Base-by-base conservation (phyloP, 2,888 invertebrate species). In the Trichogramma evanescens region DNA sequence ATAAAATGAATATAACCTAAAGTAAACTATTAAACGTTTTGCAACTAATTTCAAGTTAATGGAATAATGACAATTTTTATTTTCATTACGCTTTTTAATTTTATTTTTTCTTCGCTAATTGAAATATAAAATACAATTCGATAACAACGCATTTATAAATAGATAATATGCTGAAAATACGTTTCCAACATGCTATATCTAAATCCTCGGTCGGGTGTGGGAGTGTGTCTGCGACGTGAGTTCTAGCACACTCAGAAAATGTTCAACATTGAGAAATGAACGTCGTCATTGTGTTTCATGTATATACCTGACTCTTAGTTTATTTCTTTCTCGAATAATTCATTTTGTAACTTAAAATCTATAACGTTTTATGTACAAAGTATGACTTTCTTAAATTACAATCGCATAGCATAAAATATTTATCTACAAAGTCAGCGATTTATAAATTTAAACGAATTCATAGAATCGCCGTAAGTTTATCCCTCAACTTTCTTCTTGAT, bases 111-210 rank as follows among this genome's bases (percentile, higher is more conserved):
- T 26, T 26, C 58, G 51, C 64, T 64, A 60, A 9, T 64, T 54
- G 60, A 62, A 63, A 62, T 65, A 65, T 57, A 63, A 65, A 65
- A 65, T 63, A 65, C 61, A 61, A 63, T 65, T 57, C 55, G 50
- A 65, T 65, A 65, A 65, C 65, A 65, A 63, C 59, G 55, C 52
- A 53, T n/a, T 61, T 54, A 61, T 59, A 45, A 57, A 59, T 61
- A 58, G 54, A 63, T 61, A 61, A 60, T 58, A 58, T 59, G 58
- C 61, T 50, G 48, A 59, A 59, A 63, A 61, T 56, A 51, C 55
- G 26, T 54, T 58, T 55, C 26, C 26, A 26, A 26, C 26, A 26
- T 26, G 26, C 26, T 26, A 26, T 26, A 26, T 26, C 26, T 26
- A 26, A 26, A 2, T 26, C 26, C 26, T 26, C 26, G 26, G 26